Evolutionary conservation across 2,113 vertebrate species (phyloP).

Genomic region (Aegithalos caudatus): DNA sequence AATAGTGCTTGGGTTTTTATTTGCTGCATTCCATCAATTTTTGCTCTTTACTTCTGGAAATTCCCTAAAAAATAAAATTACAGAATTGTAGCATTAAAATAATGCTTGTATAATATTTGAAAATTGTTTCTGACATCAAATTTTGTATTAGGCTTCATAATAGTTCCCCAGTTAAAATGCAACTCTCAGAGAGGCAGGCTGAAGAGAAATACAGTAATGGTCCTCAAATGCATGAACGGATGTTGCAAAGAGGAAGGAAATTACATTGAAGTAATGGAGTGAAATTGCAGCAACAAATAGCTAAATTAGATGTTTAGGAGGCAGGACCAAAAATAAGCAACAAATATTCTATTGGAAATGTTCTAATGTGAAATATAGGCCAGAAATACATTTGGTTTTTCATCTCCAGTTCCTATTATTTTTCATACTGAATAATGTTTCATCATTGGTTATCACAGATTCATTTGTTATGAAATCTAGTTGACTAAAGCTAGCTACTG

Average conservation of each 20-base stretch:
- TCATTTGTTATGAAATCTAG: not conserved
- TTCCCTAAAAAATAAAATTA: not conserved
- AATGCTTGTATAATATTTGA: not conserved
- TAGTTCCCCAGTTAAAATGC: not conserved
- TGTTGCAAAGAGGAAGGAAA: not conserved
- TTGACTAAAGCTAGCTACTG: not conserved
- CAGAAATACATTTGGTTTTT: not conserved
- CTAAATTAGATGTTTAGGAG: not conserved
- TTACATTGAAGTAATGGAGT: not conserved
- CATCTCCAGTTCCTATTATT: not conserved
- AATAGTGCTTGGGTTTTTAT: not conserved
- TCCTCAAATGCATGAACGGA: not conserved
- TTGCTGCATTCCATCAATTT: not conserved
- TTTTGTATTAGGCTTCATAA: not conserved
- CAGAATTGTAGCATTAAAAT: not conserved
- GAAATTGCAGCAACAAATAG: not conserved
- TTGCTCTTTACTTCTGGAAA: not conserved
- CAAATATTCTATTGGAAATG: not conserved
- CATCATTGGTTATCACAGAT: not conserved
- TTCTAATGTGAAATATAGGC: not conserved
- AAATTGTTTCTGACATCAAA: not conserved
- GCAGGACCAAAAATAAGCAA: not conserved
- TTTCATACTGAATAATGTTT: not conserved
- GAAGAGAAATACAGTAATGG: not conserved
- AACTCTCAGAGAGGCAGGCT: not conserved